Percentiles rank a stretch among this genome's conserved stretches.
phyloP scores from a whole-genome alignment of 2,888 invertebrate genomes.

The Blastobasis lacticolella region DNA sequence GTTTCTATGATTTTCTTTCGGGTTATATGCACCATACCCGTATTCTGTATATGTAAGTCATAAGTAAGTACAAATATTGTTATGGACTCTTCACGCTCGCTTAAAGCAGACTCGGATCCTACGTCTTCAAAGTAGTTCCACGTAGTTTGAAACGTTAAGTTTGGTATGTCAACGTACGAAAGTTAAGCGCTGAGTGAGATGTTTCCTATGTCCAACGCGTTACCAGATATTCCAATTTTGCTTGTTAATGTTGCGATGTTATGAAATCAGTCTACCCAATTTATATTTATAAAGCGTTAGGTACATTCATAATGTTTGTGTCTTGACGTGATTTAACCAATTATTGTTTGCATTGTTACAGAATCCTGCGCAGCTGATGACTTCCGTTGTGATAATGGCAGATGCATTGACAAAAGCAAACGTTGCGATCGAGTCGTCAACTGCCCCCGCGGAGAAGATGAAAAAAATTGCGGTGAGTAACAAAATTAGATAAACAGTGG shows the following conservation, averaged over 20 bases:
- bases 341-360: conserved; percentile 25
- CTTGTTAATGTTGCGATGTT: no score
- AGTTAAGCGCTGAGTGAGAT: background rate
- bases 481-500: background rate
- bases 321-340: no score
- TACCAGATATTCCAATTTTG: no score
- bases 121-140: background rate
- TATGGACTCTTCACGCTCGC: conserved; percentile 6
- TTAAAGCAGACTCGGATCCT: conserved; percentile 5
- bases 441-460: conserved; percentile 77
- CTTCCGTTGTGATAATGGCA: conserved; percentile 70
- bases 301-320: no score
- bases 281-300: no score
- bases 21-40: no score
- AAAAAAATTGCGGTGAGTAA: conserved; percentile 71
- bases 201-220: no score
- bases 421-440: conserved; percentile 76
- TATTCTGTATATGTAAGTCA: no score
- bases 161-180: conserved; percentile 2
- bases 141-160: conserved; percentile 11
- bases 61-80: no score
- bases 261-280: no score
- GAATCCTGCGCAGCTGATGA: conserved; percentile 56
- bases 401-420: conserved; percentile 68
- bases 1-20: no score